Evolutionary conservation across 2,888 invertebrate species (phyloP).

Genomic region (Escarpia spicata): DNA sequence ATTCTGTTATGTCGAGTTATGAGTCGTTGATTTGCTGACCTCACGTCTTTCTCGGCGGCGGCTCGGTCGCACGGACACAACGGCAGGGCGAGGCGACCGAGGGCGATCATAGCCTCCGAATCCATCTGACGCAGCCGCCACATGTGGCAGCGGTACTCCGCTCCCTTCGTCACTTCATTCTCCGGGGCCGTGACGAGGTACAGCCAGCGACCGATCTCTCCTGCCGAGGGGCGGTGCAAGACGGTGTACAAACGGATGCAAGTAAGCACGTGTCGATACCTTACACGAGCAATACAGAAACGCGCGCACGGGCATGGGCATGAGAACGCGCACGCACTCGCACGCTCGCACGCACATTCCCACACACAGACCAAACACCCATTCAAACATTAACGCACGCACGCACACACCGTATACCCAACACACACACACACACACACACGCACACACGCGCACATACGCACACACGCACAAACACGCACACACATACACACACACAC

Average conservation of each 20-base stretch:
- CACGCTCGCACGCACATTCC: too few relatives aligned
- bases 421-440: too few relatives aligned
- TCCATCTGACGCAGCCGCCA: background rate
- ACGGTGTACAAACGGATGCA: background rate
- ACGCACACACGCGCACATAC: too few relatives aligned
- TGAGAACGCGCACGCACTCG: background rate
- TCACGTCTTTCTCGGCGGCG: background rate
- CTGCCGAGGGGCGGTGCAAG: background rate
- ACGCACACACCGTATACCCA: too few relatives aligned
- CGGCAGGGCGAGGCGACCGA: background rate
- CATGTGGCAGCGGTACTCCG: background rate
- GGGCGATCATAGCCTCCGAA: background rate
- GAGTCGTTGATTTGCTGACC: background rate
- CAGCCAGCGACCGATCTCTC: background rate
- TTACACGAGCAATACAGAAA: background rate
- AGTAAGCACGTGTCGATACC: background rate
- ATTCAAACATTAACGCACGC: too few relatives aligned
- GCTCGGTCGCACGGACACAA: background rate
- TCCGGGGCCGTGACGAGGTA: background rate
- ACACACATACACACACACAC: too few relatives aligned
- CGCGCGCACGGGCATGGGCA: background rate
- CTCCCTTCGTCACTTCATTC: background rate
- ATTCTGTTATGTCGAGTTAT: background rate
- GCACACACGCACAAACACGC: too few relatives aligned
- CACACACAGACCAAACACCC: too few relatives aligned